Percentiles rank a stretch among this genome's conserved stretches.
phyloP scores from a whole-genome alignment of 2,113 vertebrate genomes.

The Tragelaphus scriptus region DNA sequence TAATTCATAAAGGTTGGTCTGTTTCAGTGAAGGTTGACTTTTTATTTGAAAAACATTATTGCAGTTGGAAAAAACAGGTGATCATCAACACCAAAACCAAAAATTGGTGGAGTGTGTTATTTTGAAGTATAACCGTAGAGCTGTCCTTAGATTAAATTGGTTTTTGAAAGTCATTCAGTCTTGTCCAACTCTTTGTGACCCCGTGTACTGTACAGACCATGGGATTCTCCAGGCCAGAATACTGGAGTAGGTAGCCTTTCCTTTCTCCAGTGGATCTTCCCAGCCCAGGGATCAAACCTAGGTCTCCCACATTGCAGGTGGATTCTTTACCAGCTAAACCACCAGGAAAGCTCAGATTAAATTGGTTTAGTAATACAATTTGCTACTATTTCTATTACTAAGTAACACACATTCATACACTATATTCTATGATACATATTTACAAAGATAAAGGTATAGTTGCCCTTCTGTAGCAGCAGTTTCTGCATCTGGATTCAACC shows the following conservation, averaged over 20 bases:
- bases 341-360: background rate
- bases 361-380: background rate
- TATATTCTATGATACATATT: background rate
- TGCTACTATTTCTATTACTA: background rate
- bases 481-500: background rate
- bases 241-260: background rate
- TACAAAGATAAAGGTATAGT: background rate
- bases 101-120: background rate
- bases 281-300: background rate
- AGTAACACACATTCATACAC: background rate
- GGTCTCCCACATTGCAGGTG: background rate
- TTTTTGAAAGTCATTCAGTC: background rate
- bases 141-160: background rate
- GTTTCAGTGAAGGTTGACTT: background rate
- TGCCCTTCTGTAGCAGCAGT: background rate
- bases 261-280: background rate
- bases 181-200: background rate
- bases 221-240: background rate
- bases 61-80: background rate
- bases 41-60: conserved; percentile 28
- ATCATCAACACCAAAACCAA: background rate
- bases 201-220: background rate
- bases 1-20: background rate
- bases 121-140: background rate
- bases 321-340: background rate